A percentile compares a stretch with the other conserved stretches of the same genome.
These are phyloP conservation scores for Alaudala cheleensis DNA, from an alignment of 2,113 vertebrate species.

Conservation along the genomic window DNA sequence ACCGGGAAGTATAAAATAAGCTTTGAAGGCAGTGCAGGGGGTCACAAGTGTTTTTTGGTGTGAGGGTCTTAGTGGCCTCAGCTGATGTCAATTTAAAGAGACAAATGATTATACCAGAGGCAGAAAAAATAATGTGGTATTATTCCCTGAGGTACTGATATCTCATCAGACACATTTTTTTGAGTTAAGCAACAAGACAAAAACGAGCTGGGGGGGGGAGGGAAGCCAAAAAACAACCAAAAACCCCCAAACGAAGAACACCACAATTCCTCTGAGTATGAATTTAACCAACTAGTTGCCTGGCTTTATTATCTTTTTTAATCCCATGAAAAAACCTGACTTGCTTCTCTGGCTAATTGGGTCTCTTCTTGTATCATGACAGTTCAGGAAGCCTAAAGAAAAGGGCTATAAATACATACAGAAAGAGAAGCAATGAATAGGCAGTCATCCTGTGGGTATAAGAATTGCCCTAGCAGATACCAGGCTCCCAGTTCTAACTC, in stretches of 20 bases:
- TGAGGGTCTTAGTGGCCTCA: background rate
- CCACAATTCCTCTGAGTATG: background rate
- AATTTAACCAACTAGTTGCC: background rate
- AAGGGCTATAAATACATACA: background rate
- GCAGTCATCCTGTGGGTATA: slow-evolving; percentile 6
- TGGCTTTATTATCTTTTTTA: background rate
- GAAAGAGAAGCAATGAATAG: background rate
- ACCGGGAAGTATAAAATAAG: slow-evolving; percentile 1
- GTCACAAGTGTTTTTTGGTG: slow-evolving; percentile 23
- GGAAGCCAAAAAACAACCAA: background rate
- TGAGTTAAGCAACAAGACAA: background rate
- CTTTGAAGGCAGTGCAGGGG: background rate
- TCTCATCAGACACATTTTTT: slow-evolving; percentile 1
- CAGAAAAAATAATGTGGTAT: slow-evolving; percentile 32
- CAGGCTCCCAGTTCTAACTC: slow-evolving; percentile 37
- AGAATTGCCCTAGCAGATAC: slow-evolving; percentile 59
- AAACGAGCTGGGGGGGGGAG: background rate
- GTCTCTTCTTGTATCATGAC: slow-evolving; percentile 5
- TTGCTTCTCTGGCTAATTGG: slow-evolving; percentile 39
- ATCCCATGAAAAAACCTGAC: background rate
- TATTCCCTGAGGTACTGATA: background rate
- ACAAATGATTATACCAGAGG: slow-evolving; percentile 26
- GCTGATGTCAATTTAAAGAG: slow-evolving; percentile 50
- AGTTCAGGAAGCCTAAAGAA: slow-evolving; percentile 16
- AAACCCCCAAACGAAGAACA: background rate